Evolutionary conservation across 2,888 invertebrate genomes (phyloP).

Genomic region (Ligdia adustata): DNA sequence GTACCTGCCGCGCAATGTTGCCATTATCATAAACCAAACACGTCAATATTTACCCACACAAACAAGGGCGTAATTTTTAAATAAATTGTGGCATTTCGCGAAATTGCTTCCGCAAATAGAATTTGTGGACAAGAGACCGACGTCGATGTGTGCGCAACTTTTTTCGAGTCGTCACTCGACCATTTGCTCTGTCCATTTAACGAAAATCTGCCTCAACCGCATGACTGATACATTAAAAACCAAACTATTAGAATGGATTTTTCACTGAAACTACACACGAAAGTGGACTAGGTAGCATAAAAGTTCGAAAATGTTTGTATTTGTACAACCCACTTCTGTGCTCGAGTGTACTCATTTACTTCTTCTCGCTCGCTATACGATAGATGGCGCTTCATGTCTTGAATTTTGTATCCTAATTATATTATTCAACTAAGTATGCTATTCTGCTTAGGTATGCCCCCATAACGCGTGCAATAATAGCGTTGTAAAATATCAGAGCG

Average conservation of each 20-base stretch:
- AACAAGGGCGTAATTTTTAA: constrained; percentile 85
- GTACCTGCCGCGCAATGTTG: constrained; percentile 78
- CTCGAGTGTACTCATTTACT: constrained; percentile 18
- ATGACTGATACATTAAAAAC: background rate
- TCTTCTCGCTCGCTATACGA: constrained; percentile 18
- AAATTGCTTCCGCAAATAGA: constrained; percentile 82
- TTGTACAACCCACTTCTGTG: constrained; percentile 18
- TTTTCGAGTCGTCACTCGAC: constrained; percentile 62
- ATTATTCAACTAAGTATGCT: no score
- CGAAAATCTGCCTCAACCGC: constrained; percentile 28
- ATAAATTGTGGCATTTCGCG: constrained; percentile 84
- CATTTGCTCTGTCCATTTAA: constrained; percentile 57
- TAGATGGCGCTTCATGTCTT: constrained; percentile 49
- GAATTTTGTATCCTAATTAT: no score
- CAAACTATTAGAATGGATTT: background rate
- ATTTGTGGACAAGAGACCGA: constrained; percentile 71
- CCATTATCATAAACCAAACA: constrained; percentile 85
- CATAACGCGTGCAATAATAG: no score
- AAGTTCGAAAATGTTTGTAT: constrained; percentile 24
- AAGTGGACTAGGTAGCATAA: constrained; percentile 15
- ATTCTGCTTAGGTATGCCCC: no score
- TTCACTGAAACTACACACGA: background rate
- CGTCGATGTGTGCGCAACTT: constrained; percentile 71
- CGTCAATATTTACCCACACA: constrained; percentile 83
- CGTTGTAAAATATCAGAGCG: no score